Conservation (phyloP, 1,140 invertebrate species). For the Nebria ingens region DNA sequence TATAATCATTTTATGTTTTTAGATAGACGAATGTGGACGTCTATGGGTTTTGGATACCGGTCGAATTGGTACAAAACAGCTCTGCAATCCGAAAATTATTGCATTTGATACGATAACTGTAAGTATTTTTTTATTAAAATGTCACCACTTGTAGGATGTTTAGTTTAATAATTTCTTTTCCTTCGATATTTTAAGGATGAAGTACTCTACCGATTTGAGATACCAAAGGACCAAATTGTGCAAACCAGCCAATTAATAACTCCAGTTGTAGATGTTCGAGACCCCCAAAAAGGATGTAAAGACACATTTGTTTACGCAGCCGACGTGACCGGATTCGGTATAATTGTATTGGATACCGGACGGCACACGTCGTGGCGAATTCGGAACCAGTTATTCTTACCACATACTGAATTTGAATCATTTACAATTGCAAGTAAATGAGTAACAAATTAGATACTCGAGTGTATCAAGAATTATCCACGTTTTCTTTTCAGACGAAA, state of each 20-base stretch:
- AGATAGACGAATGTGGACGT: slow-evolving; percentile 53
- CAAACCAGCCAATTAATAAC: slow-evolving; percentile 37
- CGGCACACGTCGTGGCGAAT: slow-evolving; percentile 52
- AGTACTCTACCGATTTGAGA: slow-evolving; percentile 42
- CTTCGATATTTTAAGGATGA: slow-evolving; percentile 35
- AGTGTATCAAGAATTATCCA: background rate
- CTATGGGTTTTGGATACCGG: slow-evolving; percentile 60
- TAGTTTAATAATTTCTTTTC: slow-evolving; percentile 15
- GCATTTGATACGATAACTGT: slow-evolving; percentile 48
- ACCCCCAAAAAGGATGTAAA: slow-evolving; percentile 38
- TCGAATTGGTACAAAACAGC: slow-evolving; percentile 32
- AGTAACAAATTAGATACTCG: too few relatives aligned
- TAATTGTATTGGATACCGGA: slow-evolving; percentile 57
- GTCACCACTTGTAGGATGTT: slow-evolving; percentile 5
- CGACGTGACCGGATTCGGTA: slow-evolving; percentile 53
- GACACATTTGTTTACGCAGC: slow-evolving; percentile 63
- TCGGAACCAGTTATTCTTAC: slow-evolving; percentile 56
- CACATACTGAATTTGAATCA: slow-evolving; percentile 53
- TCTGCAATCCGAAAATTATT: slow-evolving; percentile 50
- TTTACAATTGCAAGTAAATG: slow-evolving; percentile 46
- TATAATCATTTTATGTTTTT: slow-evolving; percentile 19
- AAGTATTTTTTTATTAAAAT: slow-evolving; percentile 9
- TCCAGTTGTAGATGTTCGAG: slow-evolving; percentile 48
- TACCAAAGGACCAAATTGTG: slow-evolving; percentile 37
- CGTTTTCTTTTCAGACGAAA: slow-evolving; percentile 35